Conservation (phyloP, 2,888 invertebrate species). For the Mythimna albipuncta region DNA sequence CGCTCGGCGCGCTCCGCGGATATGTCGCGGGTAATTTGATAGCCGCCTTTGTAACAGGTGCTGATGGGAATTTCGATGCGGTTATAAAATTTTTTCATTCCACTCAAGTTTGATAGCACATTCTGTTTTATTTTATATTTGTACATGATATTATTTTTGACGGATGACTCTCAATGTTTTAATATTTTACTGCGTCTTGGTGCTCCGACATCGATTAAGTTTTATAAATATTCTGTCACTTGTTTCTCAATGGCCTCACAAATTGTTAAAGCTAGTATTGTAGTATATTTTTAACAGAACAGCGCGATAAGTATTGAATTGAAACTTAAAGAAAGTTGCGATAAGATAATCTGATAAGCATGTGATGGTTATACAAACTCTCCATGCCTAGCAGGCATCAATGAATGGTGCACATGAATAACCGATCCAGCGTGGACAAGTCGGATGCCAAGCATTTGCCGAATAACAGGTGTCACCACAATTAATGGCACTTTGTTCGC, state of each 20-base stretch:
- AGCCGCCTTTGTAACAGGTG: conserved; percentile 90
- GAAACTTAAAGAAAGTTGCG: neutral
- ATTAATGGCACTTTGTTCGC: conserved; percentile 33
- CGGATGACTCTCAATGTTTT: conserved; percentile 52
- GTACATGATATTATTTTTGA: conserved; percentile 63
- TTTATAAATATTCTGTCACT: neutral
- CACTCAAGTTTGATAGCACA: conserved; percentile 82
- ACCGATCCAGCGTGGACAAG: neutral
- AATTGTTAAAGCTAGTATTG: neutral
- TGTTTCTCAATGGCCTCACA: neutral
- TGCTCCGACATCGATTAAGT: neutral
- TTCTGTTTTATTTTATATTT: conserved; percentile 76
- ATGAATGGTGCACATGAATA: conserved; percentile 23
- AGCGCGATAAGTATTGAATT: neutral
- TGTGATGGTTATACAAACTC: conserved; percentile 5
- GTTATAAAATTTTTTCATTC: conserved; percentile 84
- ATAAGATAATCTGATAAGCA: neutral
- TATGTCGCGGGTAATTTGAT: conserved; percentile 90
- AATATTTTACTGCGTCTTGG: conserved; percentile 1
- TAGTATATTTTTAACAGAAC: neutral
- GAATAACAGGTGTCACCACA: conserved; percentile 34
- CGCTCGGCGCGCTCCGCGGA: conserved; percentile 79
- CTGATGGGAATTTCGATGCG: conserved; percentile 89
- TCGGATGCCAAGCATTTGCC: conserved; percentile 22
- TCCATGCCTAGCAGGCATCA: conserved; percentile 13